Evolutionary conservation across 2,113 vertebrate genomes (phyloP).

Genomic region (Tenrec ecaudatus): DNA sequence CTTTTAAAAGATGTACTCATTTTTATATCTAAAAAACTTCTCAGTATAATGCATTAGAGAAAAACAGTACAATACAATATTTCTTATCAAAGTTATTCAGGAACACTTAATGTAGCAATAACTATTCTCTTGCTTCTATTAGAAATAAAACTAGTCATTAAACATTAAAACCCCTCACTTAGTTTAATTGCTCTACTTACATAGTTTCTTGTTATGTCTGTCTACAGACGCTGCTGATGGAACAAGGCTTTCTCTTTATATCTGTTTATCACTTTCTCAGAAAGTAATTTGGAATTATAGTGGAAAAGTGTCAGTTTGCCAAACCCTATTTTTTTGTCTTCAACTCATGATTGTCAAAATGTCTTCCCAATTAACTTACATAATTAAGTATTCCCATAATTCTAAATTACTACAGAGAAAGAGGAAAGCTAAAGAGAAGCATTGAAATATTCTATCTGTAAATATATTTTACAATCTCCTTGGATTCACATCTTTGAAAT

Average conservation of each 20-base stretch:
- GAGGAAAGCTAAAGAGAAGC: too few species aligned
- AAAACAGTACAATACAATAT: not conserved
- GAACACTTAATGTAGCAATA: not conserved
- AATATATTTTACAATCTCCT: not conserved
- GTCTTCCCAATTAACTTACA: not conserved
- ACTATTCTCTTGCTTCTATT: slow-evolving; percentile 50
- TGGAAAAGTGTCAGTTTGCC: not conserved
- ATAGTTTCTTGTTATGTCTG: slow-evolving; percentile 72
- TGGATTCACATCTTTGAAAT: not conserved
- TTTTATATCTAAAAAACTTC: too few species aligned
- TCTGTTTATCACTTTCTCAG: slow-evolving; percentile 66
- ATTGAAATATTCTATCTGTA: not conserved
- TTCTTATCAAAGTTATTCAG: slow-evolving; percentile 17
- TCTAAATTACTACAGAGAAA: not conserved
- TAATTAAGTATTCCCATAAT: not conserved
- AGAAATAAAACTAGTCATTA: slow-evolving; percentile 79
- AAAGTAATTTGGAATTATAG: slow-evolving; percentile 65
- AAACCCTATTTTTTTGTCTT: not conserved
- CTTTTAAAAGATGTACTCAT: too few species aligned
- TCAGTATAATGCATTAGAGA: too few species aligned
- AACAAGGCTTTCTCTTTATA: slow-evolving; percentile 67
- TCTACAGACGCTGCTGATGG: slow-evolving; percentile 69
- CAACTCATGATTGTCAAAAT: not conserved
- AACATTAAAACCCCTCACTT: slow-evolving; percentile 72
- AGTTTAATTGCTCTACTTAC: slow-evolving; percentile 75